Base-by-base conservation (phyloP, 2,797 vertebrate genomes). In the Sebastes vulpes region DNA sequence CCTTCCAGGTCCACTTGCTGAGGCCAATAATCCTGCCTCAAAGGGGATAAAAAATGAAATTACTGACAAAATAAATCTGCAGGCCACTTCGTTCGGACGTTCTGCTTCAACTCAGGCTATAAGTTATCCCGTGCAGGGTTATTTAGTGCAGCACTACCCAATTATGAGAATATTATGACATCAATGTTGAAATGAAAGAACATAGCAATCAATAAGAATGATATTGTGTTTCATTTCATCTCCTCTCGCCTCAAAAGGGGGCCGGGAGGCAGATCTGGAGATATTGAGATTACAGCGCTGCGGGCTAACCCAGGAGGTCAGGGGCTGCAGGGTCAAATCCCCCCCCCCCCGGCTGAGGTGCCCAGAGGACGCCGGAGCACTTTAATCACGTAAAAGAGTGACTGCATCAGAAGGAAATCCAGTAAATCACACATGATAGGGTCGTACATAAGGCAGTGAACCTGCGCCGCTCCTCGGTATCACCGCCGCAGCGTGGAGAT, bases 81-180 rank as follows among this genome's bases (percentile, higher is more conserved):
- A 48, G 46, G 25, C 31, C 42, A 65, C 35, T 64, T 72, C 31
- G 75, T 48, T 72, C 60, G 16, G 70, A 87, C 82, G 61, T 31
- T 65, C 56, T 70, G 46, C 54, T 71, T 68, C 16, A 69, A 82
- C 75, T 65, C 46, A 67, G 1, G 11, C 38, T 64, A 63, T 72
- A 84, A 63, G 28, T 77, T 72, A 73, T 82, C 72, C 63, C 71
- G 73, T 59, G 31, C 28, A 59, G 26, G 68, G 61, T 53, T 74
- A 72, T 76, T 71, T 57, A 81, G 68, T 26, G 60, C 59, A 58
- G 72, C 52, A 57, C 35, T 31, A 35, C 11, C 28, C 32, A 61
- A 67, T 66, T 69, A 70, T 50, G 48, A 76, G 71, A 78, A 79
- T 71, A 85, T 58, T 67, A 80, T 58, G 59, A 65, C 67, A 81